A percentile compares a stretch with the other conserved stretches of the same genome.
Conservation (phyloP, 2,113 vertebrate species). For the Rhodinocichla rosea region DNA sequence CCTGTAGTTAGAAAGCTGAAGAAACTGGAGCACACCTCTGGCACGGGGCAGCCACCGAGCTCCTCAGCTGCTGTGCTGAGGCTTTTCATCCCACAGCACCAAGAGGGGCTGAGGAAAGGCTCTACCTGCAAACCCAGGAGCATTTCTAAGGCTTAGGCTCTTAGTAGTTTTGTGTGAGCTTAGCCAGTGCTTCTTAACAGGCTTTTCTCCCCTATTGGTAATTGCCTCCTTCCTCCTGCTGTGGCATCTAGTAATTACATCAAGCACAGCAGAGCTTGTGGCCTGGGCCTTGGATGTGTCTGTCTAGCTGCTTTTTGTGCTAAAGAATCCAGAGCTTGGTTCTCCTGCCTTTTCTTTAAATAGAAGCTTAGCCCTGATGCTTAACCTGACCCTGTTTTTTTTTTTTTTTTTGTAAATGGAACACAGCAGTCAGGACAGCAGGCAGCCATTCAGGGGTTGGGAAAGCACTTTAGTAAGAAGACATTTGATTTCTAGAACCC, state of each 20-base stretch:
- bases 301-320: not conserved
- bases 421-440: not conserved
- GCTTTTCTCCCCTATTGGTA: constrained; percentile 45
- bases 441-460: not conserved
- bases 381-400: not conserved
- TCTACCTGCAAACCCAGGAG: constrained; percentile 13
- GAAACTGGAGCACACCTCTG: not conserved
- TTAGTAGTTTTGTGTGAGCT: constrained; percentile 47
- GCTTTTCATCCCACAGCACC: not conserved
- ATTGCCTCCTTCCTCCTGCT: constrained; percentile 56
- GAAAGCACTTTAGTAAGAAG: not conserved
- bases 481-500: not conserved
- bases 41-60: accelerated
- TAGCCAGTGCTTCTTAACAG: constrained; percentile 53
- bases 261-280: constrained; percentile 5
- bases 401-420: not conserved
- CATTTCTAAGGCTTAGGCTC: constrained; percentile 11
- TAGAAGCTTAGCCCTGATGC: not conserved
- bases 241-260: constrained; percentile 55
- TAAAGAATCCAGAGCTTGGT: not conserved
- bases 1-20: not conserved
- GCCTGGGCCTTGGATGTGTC: not conserved
- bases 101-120: not conserved
- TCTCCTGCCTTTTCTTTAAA: constrained; percentile 15
- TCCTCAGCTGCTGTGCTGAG: not conserved